phyloP scores from a whole-genome alignment of 2,888 invertebrate species.

The Papilio gigon region DNA sequence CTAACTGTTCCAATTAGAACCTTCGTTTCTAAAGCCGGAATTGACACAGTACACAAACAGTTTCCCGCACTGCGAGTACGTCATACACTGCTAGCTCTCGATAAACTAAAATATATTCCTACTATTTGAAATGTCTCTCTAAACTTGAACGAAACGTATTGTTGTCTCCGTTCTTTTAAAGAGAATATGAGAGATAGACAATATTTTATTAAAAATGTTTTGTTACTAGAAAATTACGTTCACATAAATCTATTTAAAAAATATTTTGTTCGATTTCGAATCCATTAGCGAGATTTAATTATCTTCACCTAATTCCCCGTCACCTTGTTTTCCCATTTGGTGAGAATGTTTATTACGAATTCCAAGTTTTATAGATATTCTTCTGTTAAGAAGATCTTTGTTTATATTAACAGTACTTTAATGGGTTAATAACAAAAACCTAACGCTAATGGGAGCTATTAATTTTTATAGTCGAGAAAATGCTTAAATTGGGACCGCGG shows the following conservation, averaged over 20 bases:
- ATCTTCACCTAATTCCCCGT: slow-evolving; percentile 4
- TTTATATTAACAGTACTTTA: slow-evolving; percentile 66
- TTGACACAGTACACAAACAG: slow-evolving; percentile 51
- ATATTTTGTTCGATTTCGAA: neutral
- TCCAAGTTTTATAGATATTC: slow-evolving; percentile 54
- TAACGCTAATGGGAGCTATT: slow-evolving; percentile 61
- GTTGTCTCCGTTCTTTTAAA: no score
- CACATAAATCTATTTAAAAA: slow-evolving; percentile 6
- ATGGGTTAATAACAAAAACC: slow-evolving; percentile 65
- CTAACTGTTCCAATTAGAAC: slow-evolving; percentile 66
- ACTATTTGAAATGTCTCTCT: no score
- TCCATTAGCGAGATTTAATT: slow-evolving; percentile 33
- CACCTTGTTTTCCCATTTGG: slow-evolving; percentile 31
- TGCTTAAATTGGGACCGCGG: slow-evolving; percentile 62
- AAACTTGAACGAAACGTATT: no score
- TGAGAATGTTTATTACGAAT: slow-evolving; percentile 49
- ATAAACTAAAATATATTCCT: slow-evolving; percentile 18
- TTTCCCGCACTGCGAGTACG: slow-evolving; percentile 45
- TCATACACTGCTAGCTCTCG: slow-evolving; percentile 18
- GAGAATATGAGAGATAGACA: no score
- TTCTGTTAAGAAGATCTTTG: slow-evolving; percentile 55
- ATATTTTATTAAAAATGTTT: no score
- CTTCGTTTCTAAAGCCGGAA: slow-evolving; percentile 49
- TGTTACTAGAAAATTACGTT: no score
- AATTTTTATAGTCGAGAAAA: slow-evolving; percentile 68